Base-by-base conservation (phyloP, 2,113 vertebrate genomes). In the Nipponia nippon region DNA sequence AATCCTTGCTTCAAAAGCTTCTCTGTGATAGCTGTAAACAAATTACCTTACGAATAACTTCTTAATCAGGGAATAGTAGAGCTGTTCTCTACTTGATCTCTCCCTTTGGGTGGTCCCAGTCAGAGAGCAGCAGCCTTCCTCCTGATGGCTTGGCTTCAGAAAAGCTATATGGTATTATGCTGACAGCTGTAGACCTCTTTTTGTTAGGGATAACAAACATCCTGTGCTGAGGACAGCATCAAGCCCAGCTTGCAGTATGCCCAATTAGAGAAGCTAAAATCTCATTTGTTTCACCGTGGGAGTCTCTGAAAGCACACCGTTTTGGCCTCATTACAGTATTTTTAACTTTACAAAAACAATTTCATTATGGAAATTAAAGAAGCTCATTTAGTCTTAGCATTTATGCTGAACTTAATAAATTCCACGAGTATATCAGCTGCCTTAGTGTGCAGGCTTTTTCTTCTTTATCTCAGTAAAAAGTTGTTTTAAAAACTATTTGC, bases 261-360 rank as follows among this genome's bases (percentile, higher is more conserved):
- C 98, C 98, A 98, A 98, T 98, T 98, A 98, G 97, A 98, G 98
- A 97, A 98, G 98, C 98, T 98, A 96, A 98, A 98, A 98, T 98
- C 98, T 98, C 98, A 98, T 98, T 98, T 98, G 98, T 98, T 98
- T 98, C 98, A 97, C 98, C 96, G 78, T 98, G 97, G 98, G 98
- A 98, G 98, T 96, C 98, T 96, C 97, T 90, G 98, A 98, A 98
- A 98, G 98, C 98, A 94, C 98, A 98, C 98, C 98, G 95, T 98
- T 98, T 98, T 98, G 98, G 98, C 98, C 98, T 98, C 98, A 98
- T 98, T 98, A 98, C 98, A 97, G 98, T 98, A 98, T 98, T 98
- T 98, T 98, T 98, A 98, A 98, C 98, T 98, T 98, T 98, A 98
- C 98, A 97, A 98, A 98, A 98, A 98, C 98, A 98, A 98, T 98